Conservation (phyloP, 2,113 vertebrate genomes). For the Halichoeres trimaculatus region DNA sequence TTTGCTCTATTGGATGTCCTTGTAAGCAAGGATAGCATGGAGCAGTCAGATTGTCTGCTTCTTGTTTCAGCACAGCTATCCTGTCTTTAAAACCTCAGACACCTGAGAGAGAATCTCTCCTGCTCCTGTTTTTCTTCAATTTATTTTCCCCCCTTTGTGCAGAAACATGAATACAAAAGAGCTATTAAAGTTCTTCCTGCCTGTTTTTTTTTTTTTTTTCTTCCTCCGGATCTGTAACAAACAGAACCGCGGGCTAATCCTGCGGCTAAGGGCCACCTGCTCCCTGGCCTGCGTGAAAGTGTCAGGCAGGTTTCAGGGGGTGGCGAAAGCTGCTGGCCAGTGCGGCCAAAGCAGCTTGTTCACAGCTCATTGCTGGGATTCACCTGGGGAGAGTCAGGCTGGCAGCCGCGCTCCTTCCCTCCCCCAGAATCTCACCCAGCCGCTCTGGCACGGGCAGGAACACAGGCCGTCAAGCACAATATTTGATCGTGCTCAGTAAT, state of each 20-base stretch:
- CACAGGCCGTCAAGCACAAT: slow-evolving; percentile 53
- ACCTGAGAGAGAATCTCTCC: not conserved
- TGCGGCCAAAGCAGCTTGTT: slow-evolving; percentile 81
- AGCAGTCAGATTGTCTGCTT: slow-evolving; percentile 1
- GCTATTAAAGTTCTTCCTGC: slow-evolving; percentile 2
- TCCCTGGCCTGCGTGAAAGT: slow-evolving; percentile 69
- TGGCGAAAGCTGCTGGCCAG: slow-evolving; percentile 54
- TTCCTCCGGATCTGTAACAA: slow-evolving; percentile 25
- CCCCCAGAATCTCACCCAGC: slow-evolving; percentile 49
- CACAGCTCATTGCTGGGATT: slow-evolving; percentile 78
- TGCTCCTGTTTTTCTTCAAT: not conserved
- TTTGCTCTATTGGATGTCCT: slow-evolving; percentile 39
- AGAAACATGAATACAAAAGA: not conserved
- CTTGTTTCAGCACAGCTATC: not conserved
- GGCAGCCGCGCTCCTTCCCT: slow-evolving; percentile 52
- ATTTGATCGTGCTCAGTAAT: slow-evolving; percentile 62
- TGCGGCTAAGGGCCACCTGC: slow-evolving; percentile 75
- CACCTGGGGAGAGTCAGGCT: slow-evolving; percentile 78
- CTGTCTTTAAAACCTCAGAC: not conserved
- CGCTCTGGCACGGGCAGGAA: slow-evolving; percentile 48
- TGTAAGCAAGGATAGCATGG: slow-evolving; percentile 20
- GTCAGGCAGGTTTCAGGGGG: slow-evolving; percentile 59
- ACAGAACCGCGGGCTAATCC: slow-evolving; percentile 53
- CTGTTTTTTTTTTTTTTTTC: too few species aligned
- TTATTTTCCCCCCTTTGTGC: not conserved